Conservation (phyloP, 2,888 invertebrate species). For the Iselma pallidipennis region DNA sequence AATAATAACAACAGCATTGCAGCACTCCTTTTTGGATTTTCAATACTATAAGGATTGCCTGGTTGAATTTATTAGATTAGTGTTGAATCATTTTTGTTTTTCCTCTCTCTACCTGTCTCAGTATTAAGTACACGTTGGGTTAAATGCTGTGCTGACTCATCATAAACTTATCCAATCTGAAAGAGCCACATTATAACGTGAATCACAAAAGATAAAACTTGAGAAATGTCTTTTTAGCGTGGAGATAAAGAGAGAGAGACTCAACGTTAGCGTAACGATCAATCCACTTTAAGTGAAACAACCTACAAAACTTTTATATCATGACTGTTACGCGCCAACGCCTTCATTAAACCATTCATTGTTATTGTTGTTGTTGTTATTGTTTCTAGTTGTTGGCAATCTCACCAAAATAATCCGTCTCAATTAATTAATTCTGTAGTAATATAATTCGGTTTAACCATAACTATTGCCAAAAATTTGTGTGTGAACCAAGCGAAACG, state of each 20-base stretch:
- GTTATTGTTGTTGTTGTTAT: not conserved
- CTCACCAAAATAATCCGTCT: not conserved
- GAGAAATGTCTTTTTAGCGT: too few relatives aligned
- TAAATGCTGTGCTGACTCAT: conserved; percentile 17
- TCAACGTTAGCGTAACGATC: not conserved
- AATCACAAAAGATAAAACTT: conserved; percentile 1
- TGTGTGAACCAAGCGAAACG: too few relatives aligned
- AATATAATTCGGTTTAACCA: too few relatives aligned
- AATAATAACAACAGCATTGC: conserved; percentile 30
- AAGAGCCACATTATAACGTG: not conserved
- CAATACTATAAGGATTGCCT: conserved; percentile 2
- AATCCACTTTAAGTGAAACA: not conserved
- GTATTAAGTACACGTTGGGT: conserved; percentile 4
- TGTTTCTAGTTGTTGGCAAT: not conserved
- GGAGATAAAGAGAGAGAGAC: too few relatives aligned
- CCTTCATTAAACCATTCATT: not conserved
- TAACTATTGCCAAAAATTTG: too few relatives aligned
- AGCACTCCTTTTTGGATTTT: conserved; percentile 28
- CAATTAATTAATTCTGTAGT: too few relatives aligned
- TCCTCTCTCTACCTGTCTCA: conserved; percentile 20
- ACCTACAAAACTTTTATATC: not conserved
- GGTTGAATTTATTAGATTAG: conserved; percentile 15
- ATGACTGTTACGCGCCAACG: not conserved
- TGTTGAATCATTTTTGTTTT: conserved; percentile 13
- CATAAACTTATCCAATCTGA: conserved; percentile 12